Percentiles rank a stretch among this genome's conserved stretches.
Conservation (phyloP, 2,888 invertebrate genomes). For the Nemapogon koenigi region DNA sequence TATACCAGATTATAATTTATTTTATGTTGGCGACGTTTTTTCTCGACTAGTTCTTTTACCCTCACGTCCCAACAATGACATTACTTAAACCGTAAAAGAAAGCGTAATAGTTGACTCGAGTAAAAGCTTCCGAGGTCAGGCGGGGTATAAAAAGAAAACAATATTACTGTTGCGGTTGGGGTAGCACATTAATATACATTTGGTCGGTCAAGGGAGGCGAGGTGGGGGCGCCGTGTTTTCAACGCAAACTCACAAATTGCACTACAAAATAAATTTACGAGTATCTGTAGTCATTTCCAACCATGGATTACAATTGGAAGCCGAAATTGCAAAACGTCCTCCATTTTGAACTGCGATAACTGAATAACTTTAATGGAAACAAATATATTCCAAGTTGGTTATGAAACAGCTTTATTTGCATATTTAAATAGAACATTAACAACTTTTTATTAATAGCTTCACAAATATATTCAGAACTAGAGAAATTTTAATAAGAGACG, state of each 20-base stretch:
- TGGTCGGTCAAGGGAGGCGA: slow-evolving; percentile 27
- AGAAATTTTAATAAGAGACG: too few species aligned
- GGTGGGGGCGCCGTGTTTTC: slow-evolving; percentile 35
- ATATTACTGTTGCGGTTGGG: slow-evolving; percentile 48
- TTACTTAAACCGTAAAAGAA: slow-evolving; percentile 41
- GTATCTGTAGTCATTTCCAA: slow-evolving; percentile 17
- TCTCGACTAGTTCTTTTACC: slow-evolving; percentile 1
- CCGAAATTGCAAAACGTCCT: too few species aligned
- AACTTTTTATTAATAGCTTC: too few species aligned
- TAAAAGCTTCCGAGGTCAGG: slow-evolving; percentile 45
- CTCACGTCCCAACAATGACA: slow-evolving; percentile 27
- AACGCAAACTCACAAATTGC: slow-evolving; percentile 35
- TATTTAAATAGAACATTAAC: too few species aligned
- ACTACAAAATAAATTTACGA: slow-evolving; percentile 46
- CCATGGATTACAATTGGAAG: neutral
- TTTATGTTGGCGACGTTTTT: too few species aligned
- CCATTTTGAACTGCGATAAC: too few species aligned
- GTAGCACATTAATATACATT: slow-evolving; percentile 59
- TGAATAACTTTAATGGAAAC: too few species aligned
- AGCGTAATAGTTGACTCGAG: slow-evolving; percentile 48
- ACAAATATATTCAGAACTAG: too few species aligned
- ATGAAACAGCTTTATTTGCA: too few species aligned
- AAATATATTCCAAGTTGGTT: too few species aligned
- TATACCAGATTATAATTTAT: too few species aligned
- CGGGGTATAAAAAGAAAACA: slow-evolving; percentile 50